A percentile compares a stretch with the other conserved stretches of the same genome.
Evolutionary conservation across 2,797 vertebrate species (phyloP).

Genomic region (Mareca strepera): DNA sequence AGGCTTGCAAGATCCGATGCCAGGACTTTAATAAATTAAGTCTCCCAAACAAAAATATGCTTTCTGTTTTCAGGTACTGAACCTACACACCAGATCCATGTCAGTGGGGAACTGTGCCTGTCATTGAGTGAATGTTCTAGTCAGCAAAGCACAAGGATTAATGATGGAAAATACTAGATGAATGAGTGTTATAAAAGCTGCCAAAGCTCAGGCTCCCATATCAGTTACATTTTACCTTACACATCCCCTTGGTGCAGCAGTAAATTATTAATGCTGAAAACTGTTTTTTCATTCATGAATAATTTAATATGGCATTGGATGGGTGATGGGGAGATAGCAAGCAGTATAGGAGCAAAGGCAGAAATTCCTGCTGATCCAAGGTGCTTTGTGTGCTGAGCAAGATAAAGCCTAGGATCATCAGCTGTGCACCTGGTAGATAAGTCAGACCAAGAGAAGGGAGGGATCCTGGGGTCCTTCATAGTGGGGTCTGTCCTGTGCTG

Average conservation of each 20-base stretch:
- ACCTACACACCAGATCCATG: background rate
- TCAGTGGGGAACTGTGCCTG: constrained; percentile 16
- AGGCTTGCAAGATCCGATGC: background rate
- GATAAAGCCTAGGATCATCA: background rate
- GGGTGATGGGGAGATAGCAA: constrained; percentile 41
- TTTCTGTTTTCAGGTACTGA: constrained; percentile 17
- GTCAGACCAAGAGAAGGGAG: background rate
- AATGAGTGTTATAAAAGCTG: constrained; percentile 79
- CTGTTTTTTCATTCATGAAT: constrained; percentile 86
- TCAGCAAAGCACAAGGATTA: constrained; percentile 75
- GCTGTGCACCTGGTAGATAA: background rate
- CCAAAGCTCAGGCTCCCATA: constrained; percentile 74
- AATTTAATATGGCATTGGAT: constrained; percentile 80
- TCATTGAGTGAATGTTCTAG: constrained; percentile 8
- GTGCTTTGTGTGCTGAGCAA: background rate
- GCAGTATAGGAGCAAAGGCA: background rate
- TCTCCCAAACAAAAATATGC: constrained; percentile 12
- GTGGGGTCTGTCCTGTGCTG: background rate
- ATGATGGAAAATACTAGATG: constrained; percentile 79
- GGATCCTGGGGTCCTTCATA: background rate
- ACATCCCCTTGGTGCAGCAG: constrained; percentile 75
- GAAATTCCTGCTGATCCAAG: background rate
- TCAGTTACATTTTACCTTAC: constrained; percentile 81
- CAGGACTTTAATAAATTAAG: constrained; percentile 2
- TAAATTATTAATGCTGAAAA: constrained; percentile 89